phyloP scores from a whole-genome alignment of 2,797 vertebrate genomes.

The Pseudochirops corinnae region DNA sequence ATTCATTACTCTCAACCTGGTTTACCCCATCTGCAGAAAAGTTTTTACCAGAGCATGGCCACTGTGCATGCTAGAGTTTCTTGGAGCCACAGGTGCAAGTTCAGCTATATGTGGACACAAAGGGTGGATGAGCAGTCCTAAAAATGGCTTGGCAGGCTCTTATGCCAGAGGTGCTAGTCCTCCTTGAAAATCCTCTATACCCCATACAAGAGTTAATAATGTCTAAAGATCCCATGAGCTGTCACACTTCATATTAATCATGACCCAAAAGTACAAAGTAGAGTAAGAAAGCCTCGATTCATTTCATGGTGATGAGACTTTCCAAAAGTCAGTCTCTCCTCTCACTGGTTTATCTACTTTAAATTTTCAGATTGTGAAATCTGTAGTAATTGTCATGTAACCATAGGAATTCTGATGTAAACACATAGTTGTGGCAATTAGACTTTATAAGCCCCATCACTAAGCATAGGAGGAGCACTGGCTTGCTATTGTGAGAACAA shows the following conservation, averaged over 20 bases:
- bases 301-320: slow-evolving; percentile 18
- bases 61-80: no score
- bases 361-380: slow-evolving; percentile 38
- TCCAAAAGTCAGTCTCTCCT: neutral
- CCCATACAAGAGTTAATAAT: neutral
- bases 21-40: no score
- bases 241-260: neutral
- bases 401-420: slow-evolving; percentile 30
- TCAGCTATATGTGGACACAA: no score
- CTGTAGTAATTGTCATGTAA: slow-evolving; percentile 34
- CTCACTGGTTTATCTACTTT: slow-evolving; percentile 7
- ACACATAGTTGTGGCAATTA: slow-evolving; percentile 24
- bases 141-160: no score
- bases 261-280: neutral
- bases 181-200: no score
- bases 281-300: neutral
- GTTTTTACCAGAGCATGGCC: no score
- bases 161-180: no score
- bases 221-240: neutral
- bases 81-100: no score
- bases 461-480: neutral
- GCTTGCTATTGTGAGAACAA: neutral
- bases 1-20: no score
- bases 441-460: slow-evolving; percentile 22
- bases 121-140: no score